These are phyloP conservation scores for Labroides dimidiatus DNA, from an alignment of 2,797 vertebrate species.

Conservation along the genomic window DNA sequence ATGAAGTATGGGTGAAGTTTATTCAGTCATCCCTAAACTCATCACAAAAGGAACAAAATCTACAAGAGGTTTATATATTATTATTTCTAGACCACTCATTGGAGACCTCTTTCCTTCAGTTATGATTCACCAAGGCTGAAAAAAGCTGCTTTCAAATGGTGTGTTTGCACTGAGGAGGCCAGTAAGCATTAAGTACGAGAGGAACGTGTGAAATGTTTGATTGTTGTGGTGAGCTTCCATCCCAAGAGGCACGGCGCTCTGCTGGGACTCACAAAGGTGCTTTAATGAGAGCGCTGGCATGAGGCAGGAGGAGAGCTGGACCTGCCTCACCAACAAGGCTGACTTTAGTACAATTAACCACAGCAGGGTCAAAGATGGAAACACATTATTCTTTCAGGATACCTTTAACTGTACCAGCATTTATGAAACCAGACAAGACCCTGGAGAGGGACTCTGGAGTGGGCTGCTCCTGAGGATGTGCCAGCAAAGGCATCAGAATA, in stretches of 20 bases:
- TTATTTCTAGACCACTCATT: background rate
- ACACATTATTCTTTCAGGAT: conserved; percentile 41
- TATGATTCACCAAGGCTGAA: conserved; percentile 24
- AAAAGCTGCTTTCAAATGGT: conserved; percentile 16
- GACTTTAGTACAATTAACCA: conserved; percentile 57
- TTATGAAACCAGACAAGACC: conserved; percentile 33
- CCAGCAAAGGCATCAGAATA: conserved; percentile 20
- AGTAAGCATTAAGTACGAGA: background rate
- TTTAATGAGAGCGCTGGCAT: conserved; percentile 64
- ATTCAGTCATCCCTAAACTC: too few species aligned
- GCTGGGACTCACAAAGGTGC: conserved; percentile 60
- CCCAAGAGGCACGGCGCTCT: conserved; percentile 40
- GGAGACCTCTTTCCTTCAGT: conserved; percentile 13
- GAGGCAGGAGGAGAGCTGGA: conserved; percentile 42
- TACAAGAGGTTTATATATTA: too few species aligned
- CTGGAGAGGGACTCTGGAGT: background rate
- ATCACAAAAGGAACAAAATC: too few species aligned
- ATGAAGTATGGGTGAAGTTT: too few species aligned
- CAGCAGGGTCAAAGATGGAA: conserved; percentile 56
- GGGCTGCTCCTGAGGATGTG: background rate
- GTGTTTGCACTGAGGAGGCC: background rate
- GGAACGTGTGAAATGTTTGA: conserved; percentile 45
- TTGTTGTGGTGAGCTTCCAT: conserved; percentile 27
- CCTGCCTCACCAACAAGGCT: conserved; percentile 59
- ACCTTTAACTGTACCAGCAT: conserved; percentile 34